Evolutionary conservation across 37 sponge, comb jelly and placozoan species (phyloP), one percentile per base, ranked within the genome.

Genomic region (Beroe forskalii): DNA sequence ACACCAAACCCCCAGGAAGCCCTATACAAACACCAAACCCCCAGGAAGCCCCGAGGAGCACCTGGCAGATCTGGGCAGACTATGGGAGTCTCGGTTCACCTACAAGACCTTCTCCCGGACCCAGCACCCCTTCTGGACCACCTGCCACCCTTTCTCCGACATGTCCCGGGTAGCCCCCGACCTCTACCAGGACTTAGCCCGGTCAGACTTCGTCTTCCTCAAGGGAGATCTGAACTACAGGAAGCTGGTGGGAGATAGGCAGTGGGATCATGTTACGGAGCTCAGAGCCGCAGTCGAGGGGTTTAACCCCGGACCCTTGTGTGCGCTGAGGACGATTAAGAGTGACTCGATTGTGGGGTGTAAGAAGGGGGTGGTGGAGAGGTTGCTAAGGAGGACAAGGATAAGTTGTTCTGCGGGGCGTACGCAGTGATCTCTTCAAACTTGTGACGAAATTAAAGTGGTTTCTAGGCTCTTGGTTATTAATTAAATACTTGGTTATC

Each of bases 211-310:
- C 23, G 93, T 94, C 0, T 43, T 99, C 62, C 93, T 99, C 92
- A 99, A 99, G 66, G 99, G 99, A 28, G 99, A 99, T 62, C 93
- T 99, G 35, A 99, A 99, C 92, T 96, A 99, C 64, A 94, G 99
- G 33, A 99, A 99, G 90, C 94, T 99, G 32, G 89, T 96, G 1
- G 95, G 93, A 0, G 99, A 99, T 64, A 61, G 99, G 33, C 93
- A 92, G 60, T 99, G 99, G 99, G 89, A 94, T 27, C 93, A 99
- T 93, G 94, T 92, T 22, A 90, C 94, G 36, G 61, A 80, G 27
- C 96, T 99, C 35, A 67, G 83, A 37, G 67, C 64, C 14, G 94
- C 95, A 41, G 92, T 99, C 19, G 92, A 93, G 60, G 95, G 95
- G 17, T 99, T 99, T 86, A 33, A 83, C 28, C 99, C 99, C 0